Evolutionary conservation across 2,113 vertebrate genomes (phyloP).

Genomic region (Mesembrinibis cayennensis): DNA sequence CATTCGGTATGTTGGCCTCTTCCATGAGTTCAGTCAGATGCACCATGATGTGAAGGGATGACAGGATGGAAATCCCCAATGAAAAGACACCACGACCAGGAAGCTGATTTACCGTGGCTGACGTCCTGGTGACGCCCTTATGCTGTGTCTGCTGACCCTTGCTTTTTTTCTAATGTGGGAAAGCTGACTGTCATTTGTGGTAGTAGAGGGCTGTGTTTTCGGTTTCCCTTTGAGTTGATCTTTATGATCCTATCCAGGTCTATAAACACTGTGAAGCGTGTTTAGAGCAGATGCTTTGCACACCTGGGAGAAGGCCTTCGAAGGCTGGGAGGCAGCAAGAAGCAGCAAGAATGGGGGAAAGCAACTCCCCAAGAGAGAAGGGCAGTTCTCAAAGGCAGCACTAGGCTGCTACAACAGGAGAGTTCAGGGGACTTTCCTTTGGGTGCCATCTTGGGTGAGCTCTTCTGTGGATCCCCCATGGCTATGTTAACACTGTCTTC

Average conservation of each 20-base stretch:
- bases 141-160: background rate
- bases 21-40: background rate
- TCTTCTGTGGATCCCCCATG: background rate
- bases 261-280: background rate
- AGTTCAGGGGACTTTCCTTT: background rate
- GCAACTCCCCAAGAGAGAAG: background rate
- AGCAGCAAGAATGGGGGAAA: background rate
- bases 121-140: background rate
- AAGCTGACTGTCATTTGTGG: background rate
- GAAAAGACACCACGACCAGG: background rate
- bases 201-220: background rate
- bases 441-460: background rate
- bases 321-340: background rate
- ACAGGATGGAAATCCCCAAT: background rate
- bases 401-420: background rate
- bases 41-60: background rate
- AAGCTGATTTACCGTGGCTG: background rate
- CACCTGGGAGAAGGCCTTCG: background rate
- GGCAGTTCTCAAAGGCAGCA: background rate
- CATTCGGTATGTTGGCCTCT: background rate
- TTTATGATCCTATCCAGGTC: background rate
- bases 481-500: background rate
- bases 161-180: background rate
- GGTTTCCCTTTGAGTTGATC: background rate
- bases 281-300: background rate